These are phyloP conservation scores for Drosophila paulistorum DNA, from an alignment of 1,140 invertebrate species.

Conservation along the genomic window DNA sequence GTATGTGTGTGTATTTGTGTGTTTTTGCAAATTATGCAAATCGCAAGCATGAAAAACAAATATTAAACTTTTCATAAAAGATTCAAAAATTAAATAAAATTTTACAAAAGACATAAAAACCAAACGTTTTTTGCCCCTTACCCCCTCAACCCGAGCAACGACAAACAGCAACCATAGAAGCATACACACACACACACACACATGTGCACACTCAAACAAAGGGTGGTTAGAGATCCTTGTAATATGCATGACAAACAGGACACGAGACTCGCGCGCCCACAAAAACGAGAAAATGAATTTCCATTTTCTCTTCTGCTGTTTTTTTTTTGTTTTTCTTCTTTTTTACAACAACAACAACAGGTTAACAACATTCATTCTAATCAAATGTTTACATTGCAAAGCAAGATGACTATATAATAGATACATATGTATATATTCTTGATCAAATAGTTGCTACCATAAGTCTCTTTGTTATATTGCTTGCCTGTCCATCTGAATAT, in stretches of 20 bases:
- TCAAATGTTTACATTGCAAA: not conserved
- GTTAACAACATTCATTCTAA: not conserved
- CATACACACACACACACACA: slow-evolving; percentile 7
- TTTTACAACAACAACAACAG: not conserved
- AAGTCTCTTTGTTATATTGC: too few species aligned
- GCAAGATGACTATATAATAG: not conserved
- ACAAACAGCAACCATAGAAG: not conserved
- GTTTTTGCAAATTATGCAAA: slow-evolving; percentile 76
- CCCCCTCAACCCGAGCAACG: not conserved
- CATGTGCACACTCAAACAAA: slow-evolving; percentile 13
- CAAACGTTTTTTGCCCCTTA: slow-evolving; percentile 66
- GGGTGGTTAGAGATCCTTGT: slow-evolving; percentile 19
- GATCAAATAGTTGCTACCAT: too few species aligned
- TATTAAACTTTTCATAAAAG: slow-evolving; percentile 81
- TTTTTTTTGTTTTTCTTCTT: too few species aligned
- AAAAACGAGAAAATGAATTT: slow-evolving; percentile 14
- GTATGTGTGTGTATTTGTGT: slow-evolving; percentile 25
- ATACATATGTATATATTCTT: not conserved
- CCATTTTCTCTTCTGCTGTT: not conserved
- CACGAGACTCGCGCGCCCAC: slow-evolving; percentile 15
- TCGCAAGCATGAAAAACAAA: slow-evolving; percentile 81
- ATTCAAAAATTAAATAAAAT: slow-evolving; percentile 82
- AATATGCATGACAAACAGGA: slow-evolving; percentile 27
- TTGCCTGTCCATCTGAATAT: too few species aligned
- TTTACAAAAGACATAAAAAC: slow-evolving; percentile 80